Evolutionary conservation across 1,140 invertebrate genomes (phyloP), one percentile per base, ranked within the genome.

Genomic region (Antheraea pernyi): DNA sequence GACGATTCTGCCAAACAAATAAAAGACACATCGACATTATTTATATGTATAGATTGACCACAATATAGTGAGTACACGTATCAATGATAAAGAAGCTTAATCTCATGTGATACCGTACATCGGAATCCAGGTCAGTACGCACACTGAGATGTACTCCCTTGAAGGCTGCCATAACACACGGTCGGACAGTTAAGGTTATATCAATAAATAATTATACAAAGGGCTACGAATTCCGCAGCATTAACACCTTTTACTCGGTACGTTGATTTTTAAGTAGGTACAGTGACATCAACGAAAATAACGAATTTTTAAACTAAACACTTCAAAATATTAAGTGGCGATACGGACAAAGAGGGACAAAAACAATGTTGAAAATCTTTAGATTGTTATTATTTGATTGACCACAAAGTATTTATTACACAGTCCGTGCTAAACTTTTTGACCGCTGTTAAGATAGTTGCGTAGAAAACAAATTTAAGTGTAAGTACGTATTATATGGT

Each of bases 241-340:
- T 81, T 83, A 83, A 69, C 81, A 79, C 79, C 68, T 81, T 76
- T 75, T 69, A 68, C 67, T 69, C 39, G 0, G 11, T 42, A 42
- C 39, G 11, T 42, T 42, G 8, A 42, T 42, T n/a, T n/a, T 42
- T 42, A 42, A 42, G 39, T 62, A 70, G 71, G 69, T 75, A 70
- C 74, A 65, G 70, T 66, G 73, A 73, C 74, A 72, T 72, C 65
- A 67, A 53, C 46, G n/a, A 37, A 59, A 39, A 39, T n/a, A 53
- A 53, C 46, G 2, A 11, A 11, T 36, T n/a, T 22, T 67, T 37
- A 59, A 36, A 16, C 37, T 53, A 59, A 67, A 59, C 53, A 59
- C 22, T 59, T 16, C 1, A 65, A 13, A 53, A 6, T 53, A 6
- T 53, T 48, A 16, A 53, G 46, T n/a, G 46, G 1, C 16, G 46